A percentile compares a stretch with the other conserved stretches of the same genome.
Evolutionary conservation across 2,888 invertebrate species (phyloP).

Genomic region (Metopia argyrocephala): DNA sequence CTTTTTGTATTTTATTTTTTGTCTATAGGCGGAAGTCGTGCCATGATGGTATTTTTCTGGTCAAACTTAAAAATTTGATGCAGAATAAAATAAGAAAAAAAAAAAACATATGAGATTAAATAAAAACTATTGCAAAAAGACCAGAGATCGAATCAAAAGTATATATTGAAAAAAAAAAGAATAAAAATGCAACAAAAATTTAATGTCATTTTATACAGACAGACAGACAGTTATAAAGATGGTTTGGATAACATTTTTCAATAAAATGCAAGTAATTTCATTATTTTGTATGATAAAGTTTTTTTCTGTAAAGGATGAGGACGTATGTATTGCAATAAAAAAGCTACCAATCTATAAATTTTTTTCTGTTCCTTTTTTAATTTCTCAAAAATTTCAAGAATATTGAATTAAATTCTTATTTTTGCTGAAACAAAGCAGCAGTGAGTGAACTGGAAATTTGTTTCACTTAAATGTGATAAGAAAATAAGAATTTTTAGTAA

Average conservation of each 20-base stretch:
- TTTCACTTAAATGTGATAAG: too few relatives aligned
- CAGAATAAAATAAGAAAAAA: not conserved
- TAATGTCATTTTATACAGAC: slow-evolving; percentile 32
- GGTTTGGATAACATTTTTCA: not conserved
- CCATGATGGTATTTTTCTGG: slow-evolving; percentile 37
- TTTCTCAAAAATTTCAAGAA: slow-evolving; percentile 28
- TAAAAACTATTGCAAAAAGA: not conserved
- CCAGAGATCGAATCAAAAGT: not conserved
- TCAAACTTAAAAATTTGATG: slow-evolving; percentile 29
- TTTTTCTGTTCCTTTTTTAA: not conserved
- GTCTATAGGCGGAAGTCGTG: slow-evolving; percentile 32
- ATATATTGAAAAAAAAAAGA: not conserved
- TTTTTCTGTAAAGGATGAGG: not conserved
- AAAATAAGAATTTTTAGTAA: too few relatives aligned
- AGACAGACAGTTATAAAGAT: slow-evolving; percentile 30
- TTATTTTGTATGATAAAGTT: too few relatives aligned
- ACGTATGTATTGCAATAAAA: not conserved
- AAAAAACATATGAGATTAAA: not conserved
- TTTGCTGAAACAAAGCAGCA: too few relatives aligned
- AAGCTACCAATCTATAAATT: not conserved
- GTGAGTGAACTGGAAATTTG: too few relatives aligned
- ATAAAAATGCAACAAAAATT: slow-evolving; percentile 19
- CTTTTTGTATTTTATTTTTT: too few relatives aligned
- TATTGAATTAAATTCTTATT: not conserved
- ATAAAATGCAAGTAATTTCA: slow-evolving; percentile 2